Evolutionary conservation across 1,140 invertebrate genomes (phyloP).

Genomic region (Dreissena polymorpha): DNA sequence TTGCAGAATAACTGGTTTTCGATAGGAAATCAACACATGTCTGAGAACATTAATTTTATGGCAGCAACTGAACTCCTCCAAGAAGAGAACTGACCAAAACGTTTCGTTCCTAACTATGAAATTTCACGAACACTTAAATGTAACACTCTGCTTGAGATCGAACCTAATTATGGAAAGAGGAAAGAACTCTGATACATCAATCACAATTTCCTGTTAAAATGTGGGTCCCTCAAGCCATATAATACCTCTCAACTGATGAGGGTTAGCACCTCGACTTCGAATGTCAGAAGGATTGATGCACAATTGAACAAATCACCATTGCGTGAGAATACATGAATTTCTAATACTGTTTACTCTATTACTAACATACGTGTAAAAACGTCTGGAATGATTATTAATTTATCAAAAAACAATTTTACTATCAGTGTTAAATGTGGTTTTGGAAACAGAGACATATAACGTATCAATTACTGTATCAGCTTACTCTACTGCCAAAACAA

Average conservation of each 20-base stretch:
- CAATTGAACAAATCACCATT: too few species aligned
- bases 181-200: too few species aligned
- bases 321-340: not conserved
- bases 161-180: not conserved
- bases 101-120: too few species aligned
- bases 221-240: conserved; percentile 7
- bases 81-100: too few species aligned
- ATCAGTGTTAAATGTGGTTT: conserved; percentile 25
- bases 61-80: too few species aligned
- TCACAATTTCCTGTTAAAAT: not conserved
- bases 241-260: not conserved
- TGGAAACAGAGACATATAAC: not conserved
- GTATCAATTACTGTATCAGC: conserved; percentile 25
- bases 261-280: not conserved
- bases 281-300: too few species aligned
- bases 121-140: too few species aligned
- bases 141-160: not conserved
- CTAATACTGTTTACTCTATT: conserved; percentile 43
- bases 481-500: conserved; percentile 43
- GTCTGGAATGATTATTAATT: conserved; percentile 18
- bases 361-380: conserved; percentile 35
- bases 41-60: too few species aligned
- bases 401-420: conserved; percentile 18
- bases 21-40: too few species aligned
- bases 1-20: too few species aligned